Base-by-base conservation (phyloP, 1,140 invertebrate genomes). In the Drosophila erecta region DNA sequence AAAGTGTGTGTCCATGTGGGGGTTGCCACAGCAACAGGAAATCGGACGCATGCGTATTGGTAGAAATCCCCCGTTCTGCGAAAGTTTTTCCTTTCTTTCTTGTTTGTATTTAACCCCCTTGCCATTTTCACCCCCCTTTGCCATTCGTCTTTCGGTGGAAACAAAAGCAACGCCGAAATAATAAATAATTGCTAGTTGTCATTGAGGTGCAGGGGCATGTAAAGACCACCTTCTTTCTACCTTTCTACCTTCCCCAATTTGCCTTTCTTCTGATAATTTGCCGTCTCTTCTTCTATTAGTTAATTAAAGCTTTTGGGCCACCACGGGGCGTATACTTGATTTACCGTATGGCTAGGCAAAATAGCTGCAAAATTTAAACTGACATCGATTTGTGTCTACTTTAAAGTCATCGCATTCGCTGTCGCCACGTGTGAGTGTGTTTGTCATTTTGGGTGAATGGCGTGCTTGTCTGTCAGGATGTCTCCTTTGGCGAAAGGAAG, bases 21-120 rank as follows among this genome's bases (percentile, higher is more conserved):
- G 83, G 83, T 87, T 87, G 83, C 83, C 83, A 87, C 83, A 87
- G 83, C 83, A 87, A 87, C 84, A 87, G 83, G 83, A 87, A 79
- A 83, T 87, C 72, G 81, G 79, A 87, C 83, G 83, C 83, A 87
- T 87, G 83, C 83, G 83, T 87, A 89, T 72, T 70, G 71, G 59
- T 33, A 38, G 38, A 4, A 12, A 17, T 10, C 8, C 40, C 62
- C 64, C 53, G 43, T 8, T 17, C n/a, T 8, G n/a, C 50, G 65
- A 12, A 33, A 46, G 35, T 66, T 65, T 57, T 83, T 76, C 64
- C 67, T 65, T 78, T 81, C 47, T 62, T 65, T 46, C 57, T 60
- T 58, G 72, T 76, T 69, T 65, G 72, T 73, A 62, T 54, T 50
- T 43, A 44, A 22, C 41, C 30, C 73, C 60, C 46, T 33, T 50